phyloP scores from a whole-genome alignment of 2,113 vertebrate genomes.

The Connochaetes taurinus region DNA sequence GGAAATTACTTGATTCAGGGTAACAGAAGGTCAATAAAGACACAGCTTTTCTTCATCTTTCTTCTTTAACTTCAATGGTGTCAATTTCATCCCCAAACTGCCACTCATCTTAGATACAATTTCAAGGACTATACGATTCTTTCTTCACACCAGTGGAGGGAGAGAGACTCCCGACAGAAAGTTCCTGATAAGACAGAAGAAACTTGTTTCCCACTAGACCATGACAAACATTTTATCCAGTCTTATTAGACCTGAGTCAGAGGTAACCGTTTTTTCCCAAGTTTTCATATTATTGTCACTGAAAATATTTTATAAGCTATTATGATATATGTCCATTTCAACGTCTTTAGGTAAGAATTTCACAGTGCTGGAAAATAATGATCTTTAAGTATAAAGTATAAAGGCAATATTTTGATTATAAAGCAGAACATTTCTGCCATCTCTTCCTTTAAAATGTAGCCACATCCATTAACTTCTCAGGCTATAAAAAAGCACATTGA shows the following conservation, averaged over 20 bases:
- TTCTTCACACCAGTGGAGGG: background rate
- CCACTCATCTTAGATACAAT: background rate
- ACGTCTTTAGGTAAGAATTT: background rate
- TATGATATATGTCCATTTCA: background rate
- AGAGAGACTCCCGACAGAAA: background rate
- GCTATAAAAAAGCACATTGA: background rate
- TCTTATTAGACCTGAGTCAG: background rate
- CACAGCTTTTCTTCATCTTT: background rate
- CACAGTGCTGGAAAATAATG: background rate
- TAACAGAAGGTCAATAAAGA: background rate
- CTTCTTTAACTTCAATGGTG: background rate
- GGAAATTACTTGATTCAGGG: background rate
- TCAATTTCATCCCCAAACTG: background rate
- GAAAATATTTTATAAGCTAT: slow-evolving; percentile 4
- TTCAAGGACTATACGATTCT: background rate
- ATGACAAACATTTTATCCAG: background rate
- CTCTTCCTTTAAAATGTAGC: background rate
- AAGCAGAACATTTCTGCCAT: background rate
- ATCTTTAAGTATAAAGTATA: background rate
- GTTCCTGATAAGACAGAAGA: background rate
- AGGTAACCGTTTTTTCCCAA: background rate
- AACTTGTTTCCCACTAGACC: background rate
- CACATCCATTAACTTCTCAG: background rate
- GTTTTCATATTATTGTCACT: background rate
- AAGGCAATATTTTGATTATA: background rate